A percentile compares a stretch with the other conserved stretches of the same genome.
phyloP scores from a whole-genome alignment of 2,888 invertebrate species.

The Drosophila multiciliata region DNA sequence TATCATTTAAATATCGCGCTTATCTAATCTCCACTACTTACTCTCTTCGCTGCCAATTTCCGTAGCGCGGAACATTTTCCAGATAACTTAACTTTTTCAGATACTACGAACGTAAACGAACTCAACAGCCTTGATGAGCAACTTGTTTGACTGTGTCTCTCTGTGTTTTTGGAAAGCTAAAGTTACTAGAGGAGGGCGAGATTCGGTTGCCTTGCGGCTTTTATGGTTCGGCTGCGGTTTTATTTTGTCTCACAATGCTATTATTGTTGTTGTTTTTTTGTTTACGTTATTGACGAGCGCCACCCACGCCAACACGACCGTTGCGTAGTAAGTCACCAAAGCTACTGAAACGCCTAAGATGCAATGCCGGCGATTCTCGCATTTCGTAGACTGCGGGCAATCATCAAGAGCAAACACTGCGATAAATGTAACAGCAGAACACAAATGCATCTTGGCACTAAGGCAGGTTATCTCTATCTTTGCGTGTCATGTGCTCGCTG shows the following conservation, averaged over 20 bases:
- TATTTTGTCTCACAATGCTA: slow-evolving; percentile 28
- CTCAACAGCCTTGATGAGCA: slow-evolving; percentile 18
- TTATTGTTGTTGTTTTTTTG: slow-evolving; percentile 10
- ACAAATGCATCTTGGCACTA: slow-evolving; percentile 31
- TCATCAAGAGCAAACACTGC: slow-evolving; percentile 60
- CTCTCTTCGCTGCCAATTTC: slow-evolving; percentile 82
- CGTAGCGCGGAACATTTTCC: slow-evolving; percentile 79
- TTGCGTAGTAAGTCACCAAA: slow-evolving; percentile 41
- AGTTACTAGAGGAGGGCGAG: slow-evolving; percentile 50
- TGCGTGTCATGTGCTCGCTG: slow-evolving; percentile 50
- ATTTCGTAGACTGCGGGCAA: slow-evolving; percentile 20
- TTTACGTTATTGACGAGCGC: slow-evolving; percentile 13
- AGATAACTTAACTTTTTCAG: slow-evolving; percentile 19
- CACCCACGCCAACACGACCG: slow-evolving; percentile 51
- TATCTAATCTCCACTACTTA: slow-evolving; percentile 71
- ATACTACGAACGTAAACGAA: slow-evolving; percentile 21
- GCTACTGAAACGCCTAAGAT: slow-evolving; percentile 45
- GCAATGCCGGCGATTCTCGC: slow-evolving; percentile 19
- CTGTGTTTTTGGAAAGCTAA: slow-evolving; percentile 32
- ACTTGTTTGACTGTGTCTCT: slow-evolving; percentile 25
- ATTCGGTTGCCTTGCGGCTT: slow-evolving; percentile 46
- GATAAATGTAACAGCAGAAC: slow-evolving; percentile 62
- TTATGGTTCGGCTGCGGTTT: slow-evolving; percentile 42
- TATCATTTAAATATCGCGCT: slow-evolving; percentile 5
- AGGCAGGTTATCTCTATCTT: slow-evolving; percentile 62